These are phyloP conservation scores for Aphelenchoides bicaudatus DNA, from an alignment of 2,888 invertebrate genomes.

Conservation along the genomic window DNA sequence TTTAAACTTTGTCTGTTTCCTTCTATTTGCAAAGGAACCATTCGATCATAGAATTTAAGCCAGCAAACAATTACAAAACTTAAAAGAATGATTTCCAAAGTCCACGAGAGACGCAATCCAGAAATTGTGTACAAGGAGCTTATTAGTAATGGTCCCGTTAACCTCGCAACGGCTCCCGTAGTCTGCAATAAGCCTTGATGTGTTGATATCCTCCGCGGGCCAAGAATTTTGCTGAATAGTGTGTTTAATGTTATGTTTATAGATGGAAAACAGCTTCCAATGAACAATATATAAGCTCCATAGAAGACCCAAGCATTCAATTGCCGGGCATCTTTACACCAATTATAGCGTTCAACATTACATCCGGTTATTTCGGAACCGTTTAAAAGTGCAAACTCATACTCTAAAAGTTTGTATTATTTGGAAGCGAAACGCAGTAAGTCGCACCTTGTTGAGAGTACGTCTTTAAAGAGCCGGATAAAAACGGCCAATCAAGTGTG, in stretches of 20 bases:
- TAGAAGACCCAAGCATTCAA: conserved; percentile 21
- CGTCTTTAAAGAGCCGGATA: neutral
- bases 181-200: conserved; percentile 44
- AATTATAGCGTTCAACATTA: conserved; percentile 15
- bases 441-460: conserved; percentile 16
- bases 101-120: conserved; percentile 5
- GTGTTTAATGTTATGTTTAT: conserved; percentile 33
- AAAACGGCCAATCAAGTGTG: conserved; percentile 20
- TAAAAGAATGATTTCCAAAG: neutral
- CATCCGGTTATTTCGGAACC: conserved; percentile 21
- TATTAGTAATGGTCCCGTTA: conserved; percentile 41
- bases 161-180: conserved; percentile 38
- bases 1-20: conserved; percentile 37
- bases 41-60: conserved; percentile 8
- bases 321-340: conserved; percentile 11
- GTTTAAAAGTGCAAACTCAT: conserved; percentile 11
- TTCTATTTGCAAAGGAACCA: conserved; percentile 12
- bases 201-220: conserved; percentile 28
- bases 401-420: neutral
- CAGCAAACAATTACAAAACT: neutral
- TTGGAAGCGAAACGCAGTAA: neutral
- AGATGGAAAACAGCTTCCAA: conserved; percentile 27
- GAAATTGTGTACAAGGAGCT: too few relatives aligned
- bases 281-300: conserved; percentile 4
- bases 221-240: conserved; percentile 31